phyloP scores from a whole-genome alignment of 92 coral and sea anemone genomes.

The Porites divaricata region DNA sequence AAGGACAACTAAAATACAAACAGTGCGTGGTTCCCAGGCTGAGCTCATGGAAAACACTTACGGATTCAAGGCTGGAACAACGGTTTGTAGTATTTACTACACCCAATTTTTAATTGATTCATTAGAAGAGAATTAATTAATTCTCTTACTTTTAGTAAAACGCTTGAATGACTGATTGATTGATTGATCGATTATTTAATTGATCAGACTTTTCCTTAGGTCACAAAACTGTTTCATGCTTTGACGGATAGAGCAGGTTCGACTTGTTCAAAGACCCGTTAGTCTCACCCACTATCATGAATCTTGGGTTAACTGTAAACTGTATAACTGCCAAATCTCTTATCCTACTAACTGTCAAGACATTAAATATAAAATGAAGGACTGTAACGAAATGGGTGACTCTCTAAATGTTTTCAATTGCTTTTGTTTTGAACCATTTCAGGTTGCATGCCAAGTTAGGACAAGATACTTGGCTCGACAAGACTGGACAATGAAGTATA shows the following conservation, averaged over 20 bases:
- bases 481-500: conserved; percentile 81
- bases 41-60: conserved; percentile 73
- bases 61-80: conserved; percentile 86
- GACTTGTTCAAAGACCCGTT: too few species aligned
- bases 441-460: conserved; percentile 39
- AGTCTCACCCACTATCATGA: too few species aligned
- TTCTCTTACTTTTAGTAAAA: too few species aligned
- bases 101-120: too few species aligned
- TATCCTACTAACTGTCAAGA: too few species aligned
- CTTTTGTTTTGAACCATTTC: neutral
- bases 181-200: neutral
- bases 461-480: conserved; percentile 72
- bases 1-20: conserved; percentile 57
- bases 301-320: too few species aligned
- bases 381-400: too few species aligned
- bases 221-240: neutral
- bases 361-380: too few species aligned
- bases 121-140: too few species aligned
- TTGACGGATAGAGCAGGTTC: too few species aligned
- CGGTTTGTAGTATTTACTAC: conserved; percentile 51
- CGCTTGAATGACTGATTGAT: neutral
- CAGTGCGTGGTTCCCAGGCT: conserved; percentile 51
- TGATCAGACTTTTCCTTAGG: neutral
- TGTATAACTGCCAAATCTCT: too few species aligned
- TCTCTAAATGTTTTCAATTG: neutral